Evolutionary conservation across 1,140 invertebrate species (phyloP).

Genomic region (Drosophila suzukii): DNA sequence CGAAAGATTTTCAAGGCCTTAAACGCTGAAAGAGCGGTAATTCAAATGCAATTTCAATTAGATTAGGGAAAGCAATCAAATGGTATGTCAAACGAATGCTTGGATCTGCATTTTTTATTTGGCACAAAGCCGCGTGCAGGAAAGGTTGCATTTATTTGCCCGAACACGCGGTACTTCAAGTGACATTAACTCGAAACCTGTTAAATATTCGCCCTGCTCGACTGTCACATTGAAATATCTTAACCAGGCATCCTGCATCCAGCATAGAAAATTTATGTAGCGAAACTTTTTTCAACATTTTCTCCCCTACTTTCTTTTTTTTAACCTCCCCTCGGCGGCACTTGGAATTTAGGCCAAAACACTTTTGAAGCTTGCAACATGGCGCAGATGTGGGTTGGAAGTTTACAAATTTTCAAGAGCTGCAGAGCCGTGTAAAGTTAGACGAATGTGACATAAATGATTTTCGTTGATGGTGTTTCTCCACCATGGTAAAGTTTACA

Average conservation of each 20-base stretch:
- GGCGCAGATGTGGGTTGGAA: conserved; percentile 41
- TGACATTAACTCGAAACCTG: conserved; percentile 50
- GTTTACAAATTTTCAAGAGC: conserved; percentile 26
- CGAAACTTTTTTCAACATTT: conserved; percentile 49
- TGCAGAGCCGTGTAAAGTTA: conserved; percentile 21
- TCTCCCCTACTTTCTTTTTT: conserved; percentile 14
- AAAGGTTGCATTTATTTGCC: conserved; percentile 31
- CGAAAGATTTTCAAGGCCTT: conserved; percentile 3
- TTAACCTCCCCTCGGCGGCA: conserved; percentile 11
- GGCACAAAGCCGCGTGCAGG: neutral
- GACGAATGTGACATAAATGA: conserved; percentile 59
- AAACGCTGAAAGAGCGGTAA: conserved; percentile 21
- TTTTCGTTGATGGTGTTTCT: conserved; percentile 20
- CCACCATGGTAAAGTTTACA: neutral
- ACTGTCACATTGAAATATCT: conserved; percentile 68
- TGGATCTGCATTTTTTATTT: conserved; percentile 53
- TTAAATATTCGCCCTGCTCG: conserved; percentile 52
- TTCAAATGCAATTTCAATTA: conserved; percentile 61
- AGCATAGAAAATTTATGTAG: conserved; percentile 63
- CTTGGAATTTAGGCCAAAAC: conserved; percentile 79
- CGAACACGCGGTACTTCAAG: conserved; percentile 41
- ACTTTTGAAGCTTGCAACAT: conserved; percentile 47
- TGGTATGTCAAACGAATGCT: conserved; percentile 41
- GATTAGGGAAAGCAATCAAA: conserved; percentile 42
- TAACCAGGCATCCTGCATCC: conserved; percentile 8